Evolutionary conservation across 2,113 vertebrate species (phyloP), one percentile per base, ranked within the genome.

Genomic region (Formicarius rufipectus): DNA sequence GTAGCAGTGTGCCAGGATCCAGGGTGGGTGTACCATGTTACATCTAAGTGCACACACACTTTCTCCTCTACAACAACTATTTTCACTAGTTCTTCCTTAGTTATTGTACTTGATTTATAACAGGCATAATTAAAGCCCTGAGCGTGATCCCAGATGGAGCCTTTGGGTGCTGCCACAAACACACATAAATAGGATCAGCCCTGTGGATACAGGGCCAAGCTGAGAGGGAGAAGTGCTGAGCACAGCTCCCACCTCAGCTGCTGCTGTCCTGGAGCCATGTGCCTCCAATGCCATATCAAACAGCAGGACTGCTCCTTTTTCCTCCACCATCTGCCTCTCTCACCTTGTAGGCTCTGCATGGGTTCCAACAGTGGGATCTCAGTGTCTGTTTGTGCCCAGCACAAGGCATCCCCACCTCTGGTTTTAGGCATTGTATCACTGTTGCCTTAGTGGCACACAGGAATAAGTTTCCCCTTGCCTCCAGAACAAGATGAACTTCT

Each of bases 171-270:
- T 95, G 49, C 58, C 50, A 92, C 42, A 49, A 69, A 42, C 4
- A 58, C 25, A 60, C 33, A 39, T 11, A 7, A 44, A 8, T 7
- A 44, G 18, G 31, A 39, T 18, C 23, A 93, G 44, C 39, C 5
- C 11, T 14, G 16, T 3, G 24, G 56, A 12, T 62, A 12, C 64
- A 58, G 49, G 1, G 0, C 8, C 0, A 1, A 62, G 77, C 45
- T 10, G 60, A 40, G 63, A 40, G 40, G 40, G 20, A 49, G 31
- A 56, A 72, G 17, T 0, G 2, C 40, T 28, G 14, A 16, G 35
- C 6, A 2, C 58, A 20, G 3, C 10, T 84, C 53, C 47, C 72
- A 39, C 8, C 58, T 50, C 66, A 33, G 49, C 40, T 71, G 49
- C 47, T n/a, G 40, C 2, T 42, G 20, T 13, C n/a, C 77, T 7